Percentiles rank a stretch among this genome's conserved stretches.
Conservation (phyloP, 2,888 invertebrate species). For the Oegoconia quadripuncta region DNA sequence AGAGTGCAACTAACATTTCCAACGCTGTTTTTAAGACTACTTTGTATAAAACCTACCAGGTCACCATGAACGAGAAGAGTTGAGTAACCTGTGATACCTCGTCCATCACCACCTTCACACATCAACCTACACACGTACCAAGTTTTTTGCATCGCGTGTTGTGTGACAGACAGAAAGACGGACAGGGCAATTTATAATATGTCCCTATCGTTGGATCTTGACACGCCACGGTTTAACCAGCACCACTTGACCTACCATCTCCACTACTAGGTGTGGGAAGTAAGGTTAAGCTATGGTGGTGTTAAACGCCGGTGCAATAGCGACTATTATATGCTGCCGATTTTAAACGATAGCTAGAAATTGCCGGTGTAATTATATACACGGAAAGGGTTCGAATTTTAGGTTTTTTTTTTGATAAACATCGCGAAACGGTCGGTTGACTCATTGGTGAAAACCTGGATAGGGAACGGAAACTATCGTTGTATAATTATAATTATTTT, state of each 20-base stretch:
- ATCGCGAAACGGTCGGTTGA: conserved; percentile 5
- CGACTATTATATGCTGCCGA: conserved; percentile 24
- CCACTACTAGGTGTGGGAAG: conserved; percentile 1
- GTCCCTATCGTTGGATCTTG: conserved; percentile 67
- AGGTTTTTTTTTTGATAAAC: conserved; percentile 21
- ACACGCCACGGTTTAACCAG: conserved; percentile 38
- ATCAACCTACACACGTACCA: conserved; percentile 23
- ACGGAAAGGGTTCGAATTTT: conserved; percentile 39
- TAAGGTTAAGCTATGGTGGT: conserved; percentile 29
- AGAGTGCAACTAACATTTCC: too few species aligned
- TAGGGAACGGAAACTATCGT: background rate
- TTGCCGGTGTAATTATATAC: conserved; percentile 45
- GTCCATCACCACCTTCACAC: conserved; percentile 19
- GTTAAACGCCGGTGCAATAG: conserved; percentile 12
- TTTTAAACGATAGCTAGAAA: conserved; percentile 46
- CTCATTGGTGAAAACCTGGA: conserved; percentile 12
- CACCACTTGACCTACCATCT: conserved; percentile 23
- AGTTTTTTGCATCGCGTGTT: conserved; percentile 74
- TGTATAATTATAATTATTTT: too few species aligned
- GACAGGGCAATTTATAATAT: conserved; percentile 76
- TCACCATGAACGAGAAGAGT: too few species aligned
- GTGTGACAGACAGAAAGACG: conserved; percentile 72
- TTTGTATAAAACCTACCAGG: too few species aligned
- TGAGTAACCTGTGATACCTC: conserved; percentile 16
- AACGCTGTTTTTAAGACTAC: too few species aligned